Percentiles rank a stretch among this genome's conserved stretches.
phyloP scores from a whole-genome alignment of 2,888 invertebrate species.

The Pycnomerus fuliginosus region DNA sequence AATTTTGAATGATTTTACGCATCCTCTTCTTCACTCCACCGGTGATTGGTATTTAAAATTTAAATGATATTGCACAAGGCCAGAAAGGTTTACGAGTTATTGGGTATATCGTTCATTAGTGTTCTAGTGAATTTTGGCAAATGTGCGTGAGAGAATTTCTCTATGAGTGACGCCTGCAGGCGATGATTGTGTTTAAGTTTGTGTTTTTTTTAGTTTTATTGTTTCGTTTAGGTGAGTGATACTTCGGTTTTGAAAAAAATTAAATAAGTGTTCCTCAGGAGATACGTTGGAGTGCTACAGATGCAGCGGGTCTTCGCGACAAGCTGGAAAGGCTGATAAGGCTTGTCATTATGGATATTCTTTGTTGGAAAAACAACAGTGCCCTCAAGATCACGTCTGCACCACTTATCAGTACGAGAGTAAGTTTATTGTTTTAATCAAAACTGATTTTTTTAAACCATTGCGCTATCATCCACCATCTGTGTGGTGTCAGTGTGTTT shows the following conservation, averaged over 20 bases:
- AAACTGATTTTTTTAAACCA: not conserved
- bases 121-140: constrained; percentile 6
- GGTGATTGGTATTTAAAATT: constrained; percentile 10
- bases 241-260: not conserved
- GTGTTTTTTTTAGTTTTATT: constrained; percentile 10
- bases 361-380: constrained; percentile 15
- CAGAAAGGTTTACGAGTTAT: constrained; percentile 24
- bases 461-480: too few relatives aligned
- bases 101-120: constrained; percentile 10
- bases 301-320: constrained; percentile 20
- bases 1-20: too few relatives aligned
- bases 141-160: constrained; percentile 6
- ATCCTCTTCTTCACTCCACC: too few relatives aligned
- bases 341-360: constrained; percentile 22
- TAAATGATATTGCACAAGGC: constrained; percentile 24
- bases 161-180: constrained; percentile 3
- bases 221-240: constrained; percentile 10
- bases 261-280: constrained; percentile 7
- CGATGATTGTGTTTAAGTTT: constrained; percentile 7
- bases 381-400: constrained; percentile 19
- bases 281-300: constrained; percentile 16
- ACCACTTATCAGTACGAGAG: constrained; percentile 35
- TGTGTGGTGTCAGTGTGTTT: too few relatives aligned
- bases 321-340: constrained; percentile 21
- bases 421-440: constrained; percentile 22